Percentiles rank a stretch among this genome's conserved stretches.
Conservation (phyloP, 2,797 vertebrate species). For the Lagorchestes hirsutus region DNA sequence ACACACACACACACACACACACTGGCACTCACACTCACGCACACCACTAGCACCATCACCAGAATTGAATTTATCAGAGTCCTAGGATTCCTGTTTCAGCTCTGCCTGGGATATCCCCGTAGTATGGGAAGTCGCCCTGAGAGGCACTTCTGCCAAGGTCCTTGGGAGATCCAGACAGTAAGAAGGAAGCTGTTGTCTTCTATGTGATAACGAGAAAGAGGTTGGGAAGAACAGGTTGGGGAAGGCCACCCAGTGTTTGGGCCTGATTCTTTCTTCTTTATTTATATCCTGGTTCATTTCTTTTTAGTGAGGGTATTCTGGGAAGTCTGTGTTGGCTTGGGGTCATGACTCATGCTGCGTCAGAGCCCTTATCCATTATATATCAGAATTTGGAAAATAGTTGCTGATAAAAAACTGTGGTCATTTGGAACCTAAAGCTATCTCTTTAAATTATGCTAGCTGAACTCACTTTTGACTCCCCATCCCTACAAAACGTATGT, state of each 20-base stretch:
- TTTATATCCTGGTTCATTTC: too few species aligned
- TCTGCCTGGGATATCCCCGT: background rate
- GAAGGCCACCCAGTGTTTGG: background rate
- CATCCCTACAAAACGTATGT: background rate
- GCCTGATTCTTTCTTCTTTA: background rate
- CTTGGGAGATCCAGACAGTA: background rate
- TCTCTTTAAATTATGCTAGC: background rate
- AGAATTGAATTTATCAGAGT: background rate
- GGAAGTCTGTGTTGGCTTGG: background rate
- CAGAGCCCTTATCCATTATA: background rate
- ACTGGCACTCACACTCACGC: background rate
- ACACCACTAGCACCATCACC: background rate
- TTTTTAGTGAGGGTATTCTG: background rate
- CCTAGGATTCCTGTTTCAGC: background rate
- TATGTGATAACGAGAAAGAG: background rate
- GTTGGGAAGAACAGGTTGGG: background rate
- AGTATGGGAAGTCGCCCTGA: background rate
- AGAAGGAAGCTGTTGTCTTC: too few species aligned
- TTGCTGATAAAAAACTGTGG: background rate
- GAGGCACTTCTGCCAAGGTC: background rate
- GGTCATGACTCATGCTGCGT: background rate
- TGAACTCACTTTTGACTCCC: background rate
- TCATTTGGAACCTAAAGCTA: background rate
- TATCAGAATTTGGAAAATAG: background rate
- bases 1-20: background rate